Percentiles rank a stretch among this genome's conserved stretches.
Evolutionary conservation across 2,888 invertebrate genomes (phyloP).

Genomic region (Euplexia lucipara): DNA sequence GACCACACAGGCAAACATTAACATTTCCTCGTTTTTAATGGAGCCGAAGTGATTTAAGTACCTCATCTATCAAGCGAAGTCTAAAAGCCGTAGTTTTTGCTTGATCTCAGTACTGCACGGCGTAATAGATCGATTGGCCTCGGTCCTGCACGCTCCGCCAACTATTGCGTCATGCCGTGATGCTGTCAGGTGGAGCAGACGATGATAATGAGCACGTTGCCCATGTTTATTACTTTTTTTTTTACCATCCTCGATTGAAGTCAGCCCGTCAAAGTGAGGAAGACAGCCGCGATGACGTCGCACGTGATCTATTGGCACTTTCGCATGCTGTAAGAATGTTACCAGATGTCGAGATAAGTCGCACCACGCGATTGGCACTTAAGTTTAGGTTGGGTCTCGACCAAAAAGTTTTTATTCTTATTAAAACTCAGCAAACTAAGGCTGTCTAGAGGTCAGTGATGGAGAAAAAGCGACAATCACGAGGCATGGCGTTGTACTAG

Average conservation of each 20-base stretch:
- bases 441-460: slow-evolving; percentile 31
- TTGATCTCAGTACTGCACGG: slow-evolving; percentile 58
- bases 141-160: slow-evolving; percentile 68
- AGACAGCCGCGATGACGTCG: slow-evolving; percentile 19
- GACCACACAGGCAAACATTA: slow-evolving; percentile 30
- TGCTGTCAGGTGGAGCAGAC: slow-evolving; percentile 61
- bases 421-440: slow-evolving; percentile 21
- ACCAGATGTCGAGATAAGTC: slow-evolving; percentile 40
- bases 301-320: slow-evolving; percentile 28
- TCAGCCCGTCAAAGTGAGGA: slow-evolving; percentile 21
- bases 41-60: slow-evolving; percentile 27
- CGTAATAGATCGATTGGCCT: slow-evolving; percentile 70
- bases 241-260: slow-evolving; percentile 51
- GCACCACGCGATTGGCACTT: slow-evolving; percentile 27
- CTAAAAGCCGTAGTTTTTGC: slow-evolving; percentile 53
- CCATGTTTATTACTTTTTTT: slow-evolving; percentile 58
- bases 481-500: slow-evolving; percentile 12
- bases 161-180: slow-evolving; percentile 67
- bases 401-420: slow-evolving; percentile 5
- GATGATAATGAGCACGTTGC: slow-evolving; percentile 60
- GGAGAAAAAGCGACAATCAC: slow-evolving; percentile 25
- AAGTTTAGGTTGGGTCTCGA: slow-evolving; percentile 7
- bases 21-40: slow-evolving; percentile 31
- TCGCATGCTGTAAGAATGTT: slow-evolving; percentile 22
- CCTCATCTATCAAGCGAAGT: slow-evolving; percentile 47